Evolutionary conservation across 2,888 invertebrate species (phyloP), one percentile per base, ranked within the genome.

Genomic region (Acronicta leporina): DNA sequence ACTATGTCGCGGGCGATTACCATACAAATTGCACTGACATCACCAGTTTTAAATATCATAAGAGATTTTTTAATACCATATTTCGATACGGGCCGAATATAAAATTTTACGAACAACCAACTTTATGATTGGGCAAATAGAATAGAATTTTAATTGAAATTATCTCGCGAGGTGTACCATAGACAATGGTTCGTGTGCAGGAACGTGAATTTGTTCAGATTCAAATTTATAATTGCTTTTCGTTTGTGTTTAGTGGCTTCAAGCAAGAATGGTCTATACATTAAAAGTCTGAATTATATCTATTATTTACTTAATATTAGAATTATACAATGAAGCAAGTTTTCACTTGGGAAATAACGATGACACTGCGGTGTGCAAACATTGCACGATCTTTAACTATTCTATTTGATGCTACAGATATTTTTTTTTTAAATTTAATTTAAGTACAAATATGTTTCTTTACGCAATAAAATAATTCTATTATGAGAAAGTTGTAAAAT

Each of bases 121-220:
- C 64, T 73, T 64, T 71, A 63, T 48, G 51, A 49, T 44, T 58
- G 48, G 38, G 54, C 38, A 59, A 66, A 73, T 76, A 71, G 52
- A 68, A 68, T 33, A 30, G 77, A 77, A 76, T 77, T 77, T 77
- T 68, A 73, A 77, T 77, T 76, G 68, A 64, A 69, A 75, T 78
- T 66, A 72, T 73, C 68, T 63, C 51, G 48, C 38, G 20, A 44
- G 62, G 51, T 52, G 20, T 14, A 20, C 54, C 56, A 54, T 59
- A 68, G 76, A 68, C 75, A 71, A 62, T 58, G 42, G 65, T 2
- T 30, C 20, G 9, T 42, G 54, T 68, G 68, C 64, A 65, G 54
- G 16, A 35, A 0, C 45, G 49, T 30, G 47, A 52, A 47, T 44
- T 60, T 11, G 65, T 62, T 63, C 38, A 43, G 13, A 58, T 71